A percentile compares a stretch with the other conserved stretches of the same genome.
Conservation (phyloP, 2,113 vertebrate species). For the Alethe castanea region DNA sequence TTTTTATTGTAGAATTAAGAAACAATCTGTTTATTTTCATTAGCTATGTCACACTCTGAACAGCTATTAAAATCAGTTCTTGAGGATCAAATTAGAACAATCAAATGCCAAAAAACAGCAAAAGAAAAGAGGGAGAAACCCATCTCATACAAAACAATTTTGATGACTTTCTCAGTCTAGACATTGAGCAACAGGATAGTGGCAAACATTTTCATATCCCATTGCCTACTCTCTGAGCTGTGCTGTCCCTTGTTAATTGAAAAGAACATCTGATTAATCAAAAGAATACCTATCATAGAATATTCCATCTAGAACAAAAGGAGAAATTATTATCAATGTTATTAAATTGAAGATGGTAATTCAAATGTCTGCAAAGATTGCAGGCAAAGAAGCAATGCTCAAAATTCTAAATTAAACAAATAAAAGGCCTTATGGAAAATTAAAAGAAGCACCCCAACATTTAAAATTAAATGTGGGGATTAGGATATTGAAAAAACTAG, state of each 20-base stretch:
- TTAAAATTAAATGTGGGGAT: constrained; percentile 10
- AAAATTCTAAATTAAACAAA: background rate
- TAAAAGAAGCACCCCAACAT: background rate
- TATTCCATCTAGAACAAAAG: background rate
- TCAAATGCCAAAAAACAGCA: background rate
- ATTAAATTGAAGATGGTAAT: background rate
- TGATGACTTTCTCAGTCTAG: background rate
- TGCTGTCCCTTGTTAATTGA: background rate
- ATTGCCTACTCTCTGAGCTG: background rate
- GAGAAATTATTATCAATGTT: background rate
- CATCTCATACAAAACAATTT: background rate
- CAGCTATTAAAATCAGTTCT: background rate
- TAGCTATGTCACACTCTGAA: background rate
- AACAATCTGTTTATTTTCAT: constrained; percentile 11
- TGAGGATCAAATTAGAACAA: background rate
- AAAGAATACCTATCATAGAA: background rate
- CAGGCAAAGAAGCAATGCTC: background rate
- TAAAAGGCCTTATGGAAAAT: background rate
- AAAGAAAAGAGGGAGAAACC: background rate
- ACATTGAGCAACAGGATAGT: background rate
- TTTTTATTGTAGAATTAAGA: background rate
- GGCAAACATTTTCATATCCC: background rate
- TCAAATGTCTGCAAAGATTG: background rate
- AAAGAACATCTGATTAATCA: background rate
- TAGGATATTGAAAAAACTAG: background rate